These are phyloP conservation scores for Seriola aureovittata DNA, from an alignment of 2,113 vertebrate genomes.

Conservation along the genomic window DNA sequence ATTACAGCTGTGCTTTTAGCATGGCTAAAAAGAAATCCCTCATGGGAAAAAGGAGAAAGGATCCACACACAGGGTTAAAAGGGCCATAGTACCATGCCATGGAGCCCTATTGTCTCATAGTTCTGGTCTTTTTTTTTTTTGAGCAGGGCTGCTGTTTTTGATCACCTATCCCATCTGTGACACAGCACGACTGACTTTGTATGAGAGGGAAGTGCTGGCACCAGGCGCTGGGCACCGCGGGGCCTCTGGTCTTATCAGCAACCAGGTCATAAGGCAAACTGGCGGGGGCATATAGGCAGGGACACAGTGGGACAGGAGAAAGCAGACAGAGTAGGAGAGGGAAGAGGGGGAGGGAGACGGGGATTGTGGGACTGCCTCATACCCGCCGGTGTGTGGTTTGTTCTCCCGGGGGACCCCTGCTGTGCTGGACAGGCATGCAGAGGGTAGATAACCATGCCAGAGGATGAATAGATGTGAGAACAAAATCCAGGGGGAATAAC, in stretches of 20 bases:
- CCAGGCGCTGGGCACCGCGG: conserved; percentile 65
- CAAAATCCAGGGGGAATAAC: conserved; percentile 64
- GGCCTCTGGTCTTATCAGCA: conserved; percentile 81
- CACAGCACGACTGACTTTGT: conserved; percentile 63
- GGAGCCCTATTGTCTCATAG: conserved; percentile 65
- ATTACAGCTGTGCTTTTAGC: not conserved
- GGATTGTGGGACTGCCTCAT: conserved; percentile 63
- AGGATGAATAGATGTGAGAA: conserved; percentile 75
- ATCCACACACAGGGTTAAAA: conserved; percentile 29
- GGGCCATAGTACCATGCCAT: conserved; percentile 13
- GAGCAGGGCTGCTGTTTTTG: conserved; percentile 69
- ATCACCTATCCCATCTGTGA: conserved; percentile 73
- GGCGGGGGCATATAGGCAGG: conserved; percentile 60
- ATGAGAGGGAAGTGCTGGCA: conserved; percentile 77
- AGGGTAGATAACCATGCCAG: conserved; percentile 78
- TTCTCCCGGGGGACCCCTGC: conserved; percentile 81
- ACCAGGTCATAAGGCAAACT: conserved; percentile 73
- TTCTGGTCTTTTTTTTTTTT: conserved; percentile 39
- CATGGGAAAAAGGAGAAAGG: conserved; percentile 20
- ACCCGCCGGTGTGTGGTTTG: conserved; percentile 68
- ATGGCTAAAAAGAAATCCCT: not conserved
- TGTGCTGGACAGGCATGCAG: conserved; percentile 81
- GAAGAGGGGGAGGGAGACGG: conserved; percentile 40
- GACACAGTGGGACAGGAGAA: conserved; percentile 56
- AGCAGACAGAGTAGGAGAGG: conserved; percentile 52